A percentile compares a stretch with the other conserved stretches of the same genome.
Conservation (phyloP, 2,113 vertebrate genomes). For the Hippolais icterina region DNA sequence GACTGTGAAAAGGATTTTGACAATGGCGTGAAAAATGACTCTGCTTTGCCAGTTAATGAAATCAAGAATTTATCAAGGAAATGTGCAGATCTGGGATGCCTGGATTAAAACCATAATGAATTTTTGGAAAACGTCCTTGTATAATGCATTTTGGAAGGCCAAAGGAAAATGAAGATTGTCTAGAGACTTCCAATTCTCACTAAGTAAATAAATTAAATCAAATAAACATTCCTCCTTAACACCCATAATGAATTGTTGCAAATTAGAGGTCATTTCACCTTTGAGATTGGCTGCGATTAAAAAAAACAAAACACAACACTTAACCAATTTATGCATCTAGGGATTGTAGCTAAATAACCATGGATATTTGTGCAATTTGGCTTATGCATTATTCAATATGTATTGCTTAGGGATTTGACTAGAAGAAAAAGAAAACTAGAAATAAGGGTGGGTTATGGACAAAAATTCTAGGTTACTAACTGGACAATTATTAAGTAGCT, state of each 20-base stretch:
- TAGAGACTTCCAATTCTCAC: constrained; percentile 35
- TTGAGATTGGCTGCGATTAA: background rate
- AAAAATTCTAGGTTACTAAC: background rate
- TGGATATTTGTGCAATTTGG: background rate
- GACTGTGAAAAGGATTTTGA: constrained; percentile 29
- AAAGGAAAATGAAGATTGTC: constrained; percentile 59
- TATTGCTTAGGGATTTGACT: background rate
- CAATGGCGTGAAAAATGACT: constrained; percentile 33
- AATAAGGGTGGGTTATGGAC: background rate
- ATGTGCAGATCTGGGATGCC: constrained; percentile 27
- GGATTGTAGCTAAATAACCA: background rate
- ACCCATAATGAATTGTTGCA: constrained; percentile 22
- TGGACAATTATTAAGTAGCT: background rate
- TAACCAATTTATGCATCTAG: background rate
- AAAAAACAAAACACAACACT: background rate
- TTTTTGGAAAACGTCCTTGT: constrained; percentile 17
- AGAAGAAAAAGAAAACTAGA: background rate
- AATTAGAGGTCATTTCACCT: constrained; percentile 32
- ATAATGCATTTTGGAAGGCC: constrained; percentile 9
- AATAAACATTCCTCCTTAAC: constrained; percentile 15
- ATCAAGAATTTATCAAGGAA: constrained; percentile 71
- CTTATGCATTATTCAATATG: background rate
- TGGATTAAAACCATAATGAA: constrained; percentile 65
- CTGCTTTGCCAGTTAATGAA: constrained; percentile 51
- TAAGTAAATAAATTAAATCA: constrained; percentile 36